Base-by-base conservation (phyloP, 2,888 invertebrate genomes). In the Argyresthia goedartella region DNA sequence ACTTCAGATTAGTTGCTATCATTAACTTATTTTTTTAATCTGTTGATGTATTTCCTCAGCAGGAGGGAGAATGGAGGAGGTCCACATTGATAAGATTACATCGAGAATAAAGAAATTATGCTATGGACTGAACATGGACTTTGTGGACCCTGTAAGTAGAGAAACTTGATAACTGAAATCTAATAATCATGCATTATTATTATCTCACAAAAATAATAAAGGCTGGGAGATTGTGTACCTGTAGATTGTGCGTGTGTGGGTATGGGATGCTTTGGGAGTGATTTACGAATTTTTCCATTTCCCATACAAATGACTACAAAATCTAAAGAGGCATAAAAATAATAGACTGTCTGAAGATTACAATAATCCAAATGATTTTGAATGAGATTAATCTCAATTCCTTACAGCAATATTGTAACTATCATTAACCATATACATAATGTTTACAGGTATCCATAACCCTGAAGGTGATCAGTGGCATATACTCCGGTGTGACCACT, bases 71-170 rank as follows among this genome's bases (percentile, higher is more conserved):
- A 91, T 92, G 69, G 98, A 99, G 74, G 92, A 92, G 61, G 95
- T 99, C 1, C 96, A 97, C 79, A 94, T 98, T 71, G 99, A 99
- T 78, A 99, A 99, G 89, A 99, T 99, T 56, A 99, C 99, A 0
- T 96, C 96, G 0, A 89, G 99, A 65, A 96, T 99, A 49, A 92
- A 94, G 66, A 98, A 98, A 71, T 88, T 99, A 53, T 98, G 98
- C 71, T 98, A 98, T 87, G 96, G 96, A 16, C 87, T 99, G 50
- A 95, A 99, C 73, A 94, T 93, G 92, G 97, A 98, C 59, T 98
- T 94, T 87, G 93, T 99, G 25, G 98, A 98, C 74, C 98, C 99
- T 35, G 97, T 97, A 89, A 90, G 91, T 88, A 25, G 25, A 25
- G 25, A 25, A 8, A 16, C 16, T 25, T 33, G 13, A 46, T 35